These are phyloP conservation scores for Sebastes minor DNA, from an alignment of 2,797 vertebrate genomes.

Conservation along the genomic window DNA sequence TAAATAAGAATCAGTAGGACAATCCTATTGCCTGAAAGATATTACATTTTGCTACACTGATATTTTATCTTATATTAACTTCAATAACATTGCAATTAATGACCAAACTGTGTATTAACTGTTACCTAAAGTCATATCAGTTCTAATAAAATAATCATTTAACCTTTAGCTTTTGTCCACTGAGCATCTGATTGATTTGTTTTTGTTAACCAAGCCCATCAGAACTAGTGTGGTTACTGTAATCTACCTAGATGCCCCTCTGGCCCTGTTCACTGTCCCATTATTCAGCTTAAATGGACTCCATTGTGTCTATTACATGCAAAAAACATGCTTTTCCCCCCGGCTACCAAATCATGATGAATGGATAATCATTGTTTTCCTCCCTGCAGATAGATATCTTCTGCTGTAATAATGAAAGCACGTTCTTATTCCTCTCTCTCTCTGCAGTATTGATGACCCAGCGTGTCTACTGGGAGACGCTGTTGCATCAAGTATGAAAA, in stretches of 20 bases:
- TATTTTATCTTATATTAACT: background rate
- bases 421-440: background rate
- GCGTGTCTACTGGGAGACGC: background rate
- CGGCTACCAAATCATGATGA: background rate
- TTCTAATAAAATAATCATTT: background rate
- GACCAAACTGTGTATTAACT: background rate
- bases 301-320: background rate
- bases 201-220: background rate
- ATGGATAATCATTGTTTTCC: conserved; percentile 2
- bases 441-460: conserved; percentile 1
- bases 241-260: conserved; percentile 3
- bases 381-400: conserved; percentile 13
- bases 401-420: conserved; percentile 24
- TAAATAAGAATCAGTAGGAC: background rate
- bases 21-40: background rate
- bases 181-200: background rate
- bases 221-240: background rate
- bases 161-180: background rate
- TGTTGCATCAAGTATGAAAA: background rate
- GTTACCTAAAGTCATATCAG: background rate
- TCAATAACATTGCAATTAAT: background rate
- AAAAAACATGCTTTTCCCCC: conserved; percentile 10
- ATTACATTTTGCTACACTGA: background rate
- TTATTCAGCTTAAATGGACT: conserved; percentile 4
- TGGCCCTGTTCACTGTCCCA: background rate